Base-by-base conservation (phyloP, 2,797 vertebrate genomes). In the Chelon labrosus region DNA sequence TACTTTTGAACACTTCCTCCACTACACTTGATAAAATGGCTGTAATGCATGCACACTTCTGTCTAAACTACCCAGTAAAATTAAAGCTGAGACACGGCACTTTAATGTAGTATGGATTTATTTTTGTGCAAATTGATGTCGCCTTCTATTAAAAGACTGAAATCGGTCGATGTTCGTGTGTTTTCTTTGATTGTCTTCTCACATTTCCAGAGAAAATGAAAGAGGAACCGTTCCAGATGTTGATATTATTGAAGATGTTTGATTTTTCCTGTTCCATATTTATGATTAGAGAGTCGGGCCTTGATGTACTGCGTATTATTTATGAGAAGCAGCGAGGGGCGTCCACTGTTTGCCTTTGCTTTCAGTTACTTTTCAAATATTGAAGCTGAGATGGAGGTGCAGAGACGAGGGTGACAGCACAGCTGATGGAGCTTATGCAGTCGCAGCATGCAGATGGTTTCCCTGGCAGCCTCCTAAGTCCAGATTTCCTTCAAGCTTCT, bases 361-460 rank as follows among this genome's bases (percentile, higher is more conserved):
- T 56, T 73, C 31, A 51, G 58, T 66, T 54, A 10, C 47, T 79
- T 83, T 80, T 73, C 70, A 83, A 82, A 89, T 37, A 65, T 14
- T 79, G 80, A 76, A 70, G 72, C 55, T 38, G 60, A 76, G 77
- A 86, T 75, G 72, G 76, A 72, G 70, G 54, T 63, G 50, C 66
- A 76, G 81, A 66, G 82, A 87, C 77, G 51, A 85, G 83, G 82
- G 70, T 82, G 86, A 83, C 75, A 65, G 83, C 82, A 76, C 86
- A 87, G 84, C 82, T 79, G 85, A 90, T 77, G 78, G 80, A 85
- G 83, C 87, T 89, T 88, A 88, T 79, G 82, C 80, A 79, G 74
- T 71, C 81, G 16, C 63, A 77, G 86, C 88, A 80, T 85, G 81
- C 89, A 92, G 89, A 91, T 90, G 90, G 86, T 87, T 87, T 79